Percentiles rank a stretch among this genome's conserved stretches.
These are phyloP conservation scores for Hydraecia micacea DNA, from an alignment of 2,888 invertebrate genomes.

Conservation along the genomic window DNA sequence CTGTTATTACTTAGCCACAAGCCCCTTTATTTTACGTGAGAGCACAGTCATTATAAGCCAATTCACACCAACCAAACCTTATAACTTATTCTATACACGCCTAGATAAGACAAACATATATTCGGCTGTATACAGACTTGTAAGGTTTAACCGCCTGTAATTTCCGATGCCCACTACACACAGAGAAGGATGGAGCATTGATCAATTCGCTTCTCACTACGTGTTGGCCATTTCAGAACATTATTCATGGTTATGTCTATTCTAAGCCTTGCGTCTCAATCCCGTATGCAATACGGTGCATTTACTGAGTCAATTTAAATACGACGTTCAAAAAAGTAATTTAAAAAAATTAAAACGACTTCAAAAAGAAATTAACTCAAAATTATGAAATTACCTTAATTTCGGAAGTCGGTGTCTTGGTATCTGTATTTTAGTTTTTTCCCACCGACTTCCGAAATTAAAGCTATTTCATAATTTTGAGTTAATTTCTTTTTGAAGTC, in stretches of 20 bases:
- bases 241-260: slow-evolving; percentile 3
- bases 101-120: not conserved
- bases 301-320: not conserved
- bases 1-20: not conserved
- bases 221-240: not conserved
- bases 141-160: not conserved
- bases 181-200: not conserved
- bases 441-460: no score
- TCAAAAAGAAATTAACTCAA: no score
- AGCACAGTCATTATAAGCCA: not conserved
- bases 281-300: slow-evolving; percentile 1
- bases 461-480: no score
- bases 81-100: not conserved
- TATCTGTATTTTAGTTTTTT: no score
- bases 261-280: not conserved
- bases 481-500: no score
- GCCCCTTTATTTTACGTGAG: not conserved
- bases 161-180: not conserved
- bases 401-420: no score
- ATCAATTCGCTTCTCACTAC: not conserved
- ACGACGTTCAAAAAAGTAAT: not conserved
- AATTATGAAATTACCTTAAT: no score
- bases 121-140: not conserved
- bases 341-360: no score
- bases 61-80: not conserved